Percentiles rank a stretch among this genome's conserved stretches.
Evolutionary conservation across 2,113 vertebrate genomes (phyloP).

Genomic region (Amphiprion percula): DNA sequence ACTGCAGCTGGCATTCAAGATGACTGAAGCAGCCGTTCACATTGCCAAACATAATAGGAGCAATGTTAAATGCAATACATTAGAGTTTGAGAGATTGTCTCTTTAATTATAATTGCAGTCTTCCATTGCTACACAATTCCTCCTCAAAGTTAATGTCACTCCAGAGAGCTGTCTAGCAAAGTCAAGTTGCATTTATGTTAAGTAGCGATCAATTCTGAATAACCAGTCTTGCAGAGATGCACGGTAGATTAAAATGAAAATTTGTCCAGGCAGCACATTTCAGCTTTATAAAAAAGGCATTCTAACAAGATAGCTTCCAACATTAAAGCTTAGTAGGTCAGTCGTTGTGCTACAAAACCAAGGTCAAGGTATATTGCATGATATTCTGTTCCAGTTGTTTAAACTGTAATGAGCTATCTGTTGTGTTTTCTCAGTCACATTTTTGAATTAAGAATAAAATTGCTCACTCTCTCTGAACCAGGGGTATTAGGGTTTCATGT

Average conservation of each 20-base stretch:
- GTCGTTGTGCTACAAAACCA: background rate
- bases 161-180: conserved; percentile 5
- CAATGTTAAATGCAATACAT: background rate
- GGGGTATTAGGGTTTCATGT: too few species aligned
- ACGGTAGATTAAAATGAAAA: too few species aligned
- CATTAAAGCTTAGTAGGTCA: background rate
- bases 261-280: background rate
- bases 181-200: background rate
- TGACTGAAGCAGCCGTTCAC: background rate
- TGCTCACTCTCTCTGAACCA: too few species aligned
- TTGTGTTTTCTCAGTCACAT: too few species aligned
- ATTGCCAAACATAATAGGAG: background rate
- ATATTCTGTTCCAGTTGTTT: too few species aligned
- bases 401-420: too few species aligned
- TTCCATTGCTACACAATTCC: background rate
- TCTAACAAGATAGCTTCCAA: background rate
- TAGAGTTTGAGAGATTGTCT: background rate
- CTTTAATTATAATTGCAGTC: conserved; percentile 26
- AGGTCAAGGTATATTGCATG: too few species aligned
- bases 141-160: background rate
- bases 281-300: background rate
- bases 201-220: too few species aligned
- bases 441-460: too few species aligned
- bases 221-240: too few species aligned
- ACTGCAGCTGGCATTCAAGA: background rate